Evolutionary conservation across 1,140 invertebrate genomes (phyloP).

Genomic region (Triops longicaudatus): DNA sequence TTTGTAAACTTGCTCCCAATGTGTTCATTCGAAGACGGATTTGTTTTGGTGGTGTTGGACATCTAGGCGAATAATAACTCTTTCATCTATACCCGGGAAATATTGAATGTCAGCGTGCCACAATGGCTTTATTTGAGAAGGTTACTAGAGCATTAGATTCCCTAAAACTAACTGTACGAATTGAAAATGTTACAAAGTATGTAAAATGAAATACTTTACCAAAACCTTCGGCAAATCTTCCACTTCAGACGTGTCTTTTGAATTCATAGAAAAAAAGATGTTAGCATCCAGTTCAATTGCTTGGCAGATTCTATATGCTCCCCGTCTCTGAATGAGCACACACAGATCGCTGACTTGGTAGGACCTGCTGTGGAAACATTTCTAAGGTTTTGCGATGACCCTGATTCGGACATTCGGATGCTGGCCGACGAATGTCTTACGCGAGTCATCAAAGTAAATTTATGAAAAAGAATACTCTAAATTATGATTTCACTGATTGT

Average conservation of each 20-base stretch:
- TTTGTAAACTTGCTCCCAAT: too few relatives aligned
- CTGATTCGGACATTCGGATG: constrained; percentile 65
- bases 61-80: background rate
- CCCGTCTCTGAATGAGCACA: constrained; percentile 42
- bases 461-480: background rate
- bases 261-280: constrained; percentile 20
- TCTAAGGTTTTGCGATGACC: constrained; percentile 61
- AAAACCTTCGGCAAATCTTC: background rate
- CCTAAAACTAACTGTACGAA: background rate
- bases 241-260: background rate
- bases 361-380: constrained; percentile 61
- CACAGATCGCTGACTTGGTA: constrained; percentile 57
- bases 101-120: background rate
- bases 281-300: background rate
- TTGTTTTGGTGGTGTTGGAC: background rate
- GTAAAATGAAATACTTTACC: background rate
- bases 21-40: background rate
- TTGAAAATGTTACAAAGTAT: background rate
- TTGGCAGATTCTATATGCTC: constrained; percentile 58
- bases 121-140: background rate
- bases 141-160: background rate
- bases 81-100: background rate
- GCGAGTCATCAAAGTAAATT: constrained; percentile 58
- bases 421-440: constrained; percentile 71
- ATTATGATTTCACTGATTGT: background rate